Conservation (phyloP, 1,140 invertebrate species). For the Bemisia tabaci region DNA sequence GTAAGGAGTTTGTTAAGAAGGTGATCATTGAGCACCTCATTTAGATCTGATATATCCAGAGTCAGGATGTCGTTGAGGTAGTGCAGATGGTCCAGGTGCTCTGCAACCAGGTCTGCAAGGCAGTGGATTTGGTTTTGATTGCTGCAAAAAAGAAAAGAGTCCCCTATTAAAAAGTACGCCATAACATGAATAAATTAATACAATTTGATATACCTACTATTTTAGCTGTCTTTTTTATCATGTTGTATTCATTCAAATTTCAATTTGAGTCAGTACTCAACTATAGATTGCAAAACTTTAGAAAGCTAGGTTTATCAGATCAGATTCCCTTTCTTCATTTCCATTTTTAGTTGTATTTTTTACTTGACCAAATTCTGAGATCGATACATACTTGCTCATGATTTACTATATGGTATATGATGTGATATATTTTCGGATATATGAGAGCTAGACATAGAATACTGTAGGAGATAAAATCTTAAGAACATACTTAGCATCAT, state of each 20-base stretch:
- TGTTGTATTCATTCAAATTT: background rate
- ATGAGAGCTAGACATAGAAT: too few relatives aligned
- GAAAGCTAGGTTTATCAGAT: too few relatives aligned
- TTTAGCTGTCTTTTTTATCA: background rate
- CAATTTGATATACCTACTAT: conserved; percentile 2
- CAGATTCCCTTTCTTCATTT: too few relatives aligned
- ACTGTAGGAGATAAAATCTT: too few relatives aligned
- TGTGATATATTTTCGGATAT: too few relatives aligned
- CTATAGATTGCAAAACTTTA: too few relatives aligned
- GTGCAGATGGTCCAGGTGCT: conserved; percentile 95
- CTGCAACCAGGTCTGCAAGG: conserved; percentile 86
- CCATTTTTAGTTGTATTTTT: too few relatives aligned
- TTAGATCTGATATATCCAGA: conserved; percentile 81
- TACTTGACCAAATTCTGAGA: too few relatives aligned
- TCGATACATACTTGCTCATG: too few relatives aligned
- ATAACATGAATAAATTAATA: conserved; percentile 5
- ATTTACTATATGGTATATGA: too few relatives aligned
- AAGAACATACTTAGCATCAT: background rate
- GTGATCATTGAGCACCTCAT: conserved; percentile 91
- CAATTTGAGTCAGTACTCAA: too few relatives aligned
- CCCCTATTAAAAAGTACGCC: background rate
- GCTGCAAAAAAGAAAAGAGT: conserved; percentile 36
- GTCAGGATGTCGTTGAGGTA: conserved; percentile 95
- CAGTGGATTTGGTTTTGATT: conserved; percentile 76
- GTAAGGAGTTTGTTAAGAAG: conserved; percentile 84